phyloP scores from a whole-genome alignment of 2,113 vertebrate genomes.

The Cavia aperea region DNA sequence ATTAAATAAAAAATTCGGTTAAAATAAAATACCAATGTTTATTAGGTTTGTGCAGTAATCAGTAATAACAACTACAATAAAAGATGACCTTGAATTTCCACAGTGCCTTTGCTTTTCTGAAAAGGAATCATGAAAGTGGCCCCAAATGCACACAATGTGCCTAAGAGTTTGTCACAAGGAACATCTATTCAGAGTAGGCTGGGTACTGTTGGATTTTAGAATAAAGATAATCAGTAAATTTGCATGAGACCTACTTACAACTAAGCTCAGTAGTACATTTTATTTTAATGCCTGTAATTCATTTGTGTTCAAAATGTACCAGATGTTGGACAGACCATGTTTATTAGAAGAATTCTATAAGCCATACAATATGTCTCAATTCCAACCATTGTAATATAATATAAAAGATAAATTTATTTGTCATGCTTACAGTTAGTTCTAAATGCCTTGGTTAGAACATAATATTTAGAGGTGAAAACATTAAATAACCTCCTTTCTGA shows the following conservation, averaged over 20 bases:
- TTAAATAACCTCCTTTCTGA: not conserved
- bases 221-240: not conserved
- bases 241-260: not conserved
- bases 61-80: not conserved
- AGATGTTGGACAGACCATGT: not conserved
- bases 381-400: not conserved
- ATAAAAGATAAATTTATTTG: not conserved
- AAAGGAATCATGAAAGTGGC: not conserved
- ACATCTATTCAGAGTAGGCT: not conserved
- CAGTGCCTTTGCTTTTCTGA: not conserved
- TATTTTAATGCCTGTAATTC: not conserved
- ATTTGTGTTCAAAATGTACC: not conserved
- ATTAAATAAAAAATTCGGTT: constrained; percentile 17
- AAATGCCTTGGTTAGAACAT: not conserved
- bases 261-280: not conserved
- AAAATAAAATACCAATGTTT: not conserved
- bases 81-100: constrained; percentile 32
- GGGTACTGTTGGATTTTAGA: not conserved
- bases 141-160: not conserved
- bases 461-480: not conserved
- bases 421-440: not conserved
- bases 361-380: not conserved
- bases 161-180: not conserved
- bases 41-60: not conserved
- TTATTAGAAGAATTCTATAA: not conserved